These are phyloP conservation scores for Dasysyrphus tricinctus DNA, from an alignment of 2,888 invertebrate genomes.

Conservation along the genomic window DNA sequence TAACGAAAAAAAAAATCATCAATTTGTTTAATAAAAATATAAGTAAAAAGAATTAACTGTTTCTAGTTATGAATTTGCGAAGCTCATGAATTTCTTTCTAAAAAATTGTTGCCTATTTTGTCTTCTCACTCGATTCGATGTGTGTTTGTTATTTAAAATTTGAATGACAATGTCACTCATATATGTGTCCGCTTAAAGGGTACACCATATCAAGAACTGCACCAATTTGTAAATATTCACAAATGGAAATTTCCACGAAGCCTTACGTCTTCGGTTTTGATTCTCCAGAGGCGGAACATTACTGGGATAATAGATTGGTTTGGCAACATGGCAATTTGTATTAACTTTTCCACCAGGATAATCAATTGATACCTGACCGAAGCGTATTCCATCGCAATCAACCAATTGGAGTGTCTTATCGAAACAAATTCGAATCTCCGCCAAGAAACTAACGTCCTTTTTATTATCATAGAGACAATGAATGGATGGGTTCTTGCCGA, in stretches of 20 bases:
- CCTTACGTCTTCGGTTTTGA: constrained; percentile 65
- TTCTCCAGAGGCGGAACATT: constrained; percentile 81
- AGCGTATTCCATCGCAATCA: constrained; percentile 87
- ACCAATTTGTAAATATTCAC: constrained; percentile 85
- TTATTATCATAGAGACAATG: constrained; percentile 87
- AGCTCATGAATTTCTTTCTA: constrained; percentile 25
- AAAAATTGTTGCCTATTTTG: not conserved
- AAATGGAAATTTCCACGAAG: constrained; percentile 82
- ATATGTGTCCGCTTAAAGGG: constrained; percentile 83
- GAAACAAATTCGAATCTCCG: constrained; percentile 90
- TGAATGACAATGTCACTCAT: constrained; percentile 27
- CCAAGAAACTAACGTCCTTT: constrained; percentile 85
- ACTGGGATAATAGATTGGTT: constrained; percentile 86
- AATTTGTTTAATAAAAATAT: not conserved
- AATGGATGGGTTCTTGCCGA: constrained; percentile 86
- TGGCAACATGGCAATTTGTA: constrained; percentile 86
- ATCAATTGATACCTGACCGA: constrained; percentile 78
- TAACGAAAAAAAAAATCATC: constrained; percentile 11
- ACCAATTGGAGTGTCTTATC: constrained; percentile 86
- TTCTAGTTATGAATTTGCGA: constrained; percentile 31
- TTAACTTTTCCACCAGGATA: constrained; percentile 83
- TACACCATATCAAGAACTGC: constrained; percentile 87
- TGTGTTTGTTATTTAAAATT: not conserved
- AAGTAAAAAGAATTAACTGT: constrained; percentile 18
- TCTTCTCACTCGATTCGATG: constrained; percentile 23